These are phyloP conservation scores for Caracal caracal DNA, from an alignment of 2,113 vertebrate genomes.

Conservation along the genomic window DNA sequence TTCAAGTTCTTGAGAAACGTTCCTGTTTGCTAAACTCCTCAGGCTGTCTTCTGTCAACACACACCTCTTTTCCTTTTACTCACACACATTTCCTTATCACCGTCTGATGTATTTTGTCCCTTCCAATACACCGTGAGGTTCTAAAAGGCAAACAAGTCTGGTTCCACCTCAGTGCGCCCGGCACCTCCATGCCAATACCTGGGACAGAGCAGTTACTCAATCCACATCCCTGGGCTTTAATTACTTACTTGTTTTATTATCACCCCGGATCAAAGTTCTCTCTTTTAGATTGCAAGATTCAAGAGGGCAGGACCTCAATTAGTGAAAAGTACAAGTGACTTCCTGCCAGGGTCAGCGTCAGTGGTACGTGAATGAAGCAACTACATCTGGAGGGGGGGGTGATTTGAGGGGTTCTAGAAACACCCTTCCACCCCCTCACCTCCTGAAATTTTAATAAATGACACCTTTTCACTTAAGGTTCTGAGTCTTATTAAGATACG, in stretches of 20 bases:
- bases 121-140: neutral
- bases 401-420: neutral
- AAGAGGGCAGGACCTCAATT: neutral
- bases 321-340: neutral
- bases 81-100: constrained; percentile 15
- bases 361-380: neutral
- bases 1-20: constrained; percentile 46
- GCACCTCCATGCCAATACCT: neutral
- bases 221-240: neutral
- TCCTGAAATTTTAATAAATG: neutral
- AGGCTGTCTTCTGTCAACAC: neutral
- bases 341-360: neutral
- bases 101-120: constrained; percentile 13
- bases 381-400: neutral
- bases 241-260: neutral
- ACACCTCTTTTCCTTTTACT: constrained; percentile 37
- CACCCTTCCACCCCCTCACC: neutral
- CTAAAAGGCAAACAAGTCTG: constrained; percentile 9
- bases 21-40: constrained; percentile 31
- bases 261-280: neutral
- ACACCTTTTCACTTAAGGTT: neutral
- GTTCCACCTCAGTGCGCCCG: neutral
- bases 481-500: constrained; percentile 13
- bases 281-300: neutral
- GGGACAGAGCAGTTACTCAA: neutral